Conservation (phyloP, 2,888 invertebrate species). For the Epiblema foenella region DNA sequence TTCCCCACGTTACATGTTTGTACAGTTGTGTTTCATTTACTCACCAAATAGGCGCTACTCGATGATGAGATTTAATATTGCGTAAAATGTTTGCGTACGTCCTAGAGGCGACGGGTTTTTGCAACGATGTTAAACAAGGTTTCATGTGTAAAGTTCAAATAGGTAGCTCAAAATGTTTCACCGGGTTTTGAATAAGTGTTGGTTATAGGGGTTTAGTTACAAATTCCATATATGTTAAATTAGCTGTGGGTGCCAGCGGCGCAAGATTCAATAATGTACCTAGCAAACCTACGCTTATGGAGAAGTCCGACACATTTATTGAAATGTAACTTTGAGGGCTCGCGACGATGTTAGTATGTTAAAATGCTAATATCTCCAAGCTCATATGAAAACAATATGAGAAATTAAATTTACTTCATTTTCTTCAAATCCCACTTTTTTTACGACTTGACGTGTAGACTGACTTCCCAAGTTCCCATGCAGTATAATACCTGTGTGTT, state of each 20-base stretch:
- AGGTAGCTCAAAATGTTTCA: conserved; percentile 5
- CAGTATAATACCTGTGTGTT: too few relatives aligned
- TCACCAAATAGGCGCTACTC: conserved; percentile 62
- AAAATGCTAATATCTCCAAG: too few relatives aligned
- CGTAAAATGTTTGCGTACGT: conserved; percentile 57
- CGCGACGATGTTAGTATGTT: background rate
- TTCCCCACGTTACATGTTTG: conserved; percentile 63
- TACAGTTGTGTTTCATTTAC: conserved; percentile 69
- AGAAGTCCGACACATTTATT: too few relatives aligned
- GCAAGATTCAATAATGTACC: background rate
- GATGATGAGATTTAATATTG: conserved; percentile 60
- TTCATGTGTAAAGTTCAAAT: conserved; percentile 32
- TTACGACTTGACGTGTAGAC: too few relatives aligned
- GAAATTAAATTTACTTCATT: too few relatives aligned
- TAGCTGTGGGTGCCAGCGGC: background rate
- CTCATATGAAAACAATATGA: too few relatives aligned
- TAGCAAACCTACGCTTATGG: too few relatives aligned
- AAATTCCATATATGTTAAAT: too few relatives aligned
- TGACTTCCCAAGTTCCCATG: too few relatives aligned
- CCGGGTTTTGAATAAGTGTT: background rate
- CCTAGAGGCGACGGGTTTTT: conserved; percentile 51
- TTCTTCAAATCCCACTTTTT: background rate
- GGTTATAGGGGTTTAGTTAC: background rate
- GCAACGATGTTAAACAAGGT: conserved; percentile 47
- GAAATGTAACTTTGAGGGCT: background rate